Conservation (phyloP, 2,113 vertebrate genomes). For the Melanotaenia duboulayi region DNA sequence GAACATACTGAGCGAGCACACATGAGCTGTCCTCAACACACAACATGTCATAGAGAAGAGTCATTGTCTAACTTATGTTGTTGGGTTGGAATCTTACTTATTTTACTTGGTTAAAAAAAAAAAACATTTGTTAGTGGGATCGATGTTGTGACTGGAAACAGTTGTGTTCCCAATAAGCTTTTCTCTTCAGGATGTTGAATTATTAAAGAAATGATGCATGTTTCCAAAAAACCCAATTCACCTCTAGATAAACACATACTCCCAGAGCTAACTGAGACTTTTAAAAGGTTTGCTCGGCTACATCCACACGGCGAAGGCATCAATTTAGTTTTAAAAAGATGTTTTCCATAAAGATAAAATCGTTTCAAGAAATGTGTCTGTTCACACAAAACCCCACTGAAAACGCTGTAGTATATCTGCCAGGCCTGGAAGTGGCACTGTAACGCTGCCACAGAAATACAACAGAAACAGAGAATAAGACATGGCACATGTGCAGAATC, state of each 20-base stretch:
- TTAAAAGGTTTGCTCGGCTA: no score
- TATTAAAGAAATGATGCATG: background rate
- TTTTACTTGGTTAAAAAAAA: background rate
- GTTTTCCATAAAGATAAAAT: no score
- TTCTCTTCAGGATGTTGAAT: background rate
- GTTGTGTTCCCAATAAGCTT: background rate
- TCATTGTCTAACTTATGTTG: background rate
- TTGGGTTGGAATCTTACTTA: background rate
- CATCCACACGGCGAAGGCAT: no score
- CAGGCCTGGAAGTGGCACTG: no score
- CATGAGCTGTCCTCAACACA: background rate
- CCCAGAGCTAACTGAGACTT: no score
- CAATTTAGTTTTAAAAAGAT: no score
- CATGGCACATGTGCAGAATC: no score
- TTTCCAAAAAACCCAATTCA: background rate
- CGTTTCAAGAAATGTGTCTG: no score
- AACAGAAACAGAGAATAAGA: no score
- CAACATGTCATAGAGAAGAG: background rate
- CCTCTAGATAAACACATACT: background rate
- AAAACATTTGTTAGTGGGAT: background rate
- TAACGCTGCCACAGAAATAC: no score
- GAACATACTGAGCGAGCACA: constrained; percentile 32
- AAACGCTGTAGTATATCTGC: no score
- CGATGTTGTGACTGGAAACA: background rate
- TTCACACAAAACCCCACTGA: no score